Conservation (phyloP, 2,888 invertebrate species). For the Eupithecia subumbrata region DNA sequence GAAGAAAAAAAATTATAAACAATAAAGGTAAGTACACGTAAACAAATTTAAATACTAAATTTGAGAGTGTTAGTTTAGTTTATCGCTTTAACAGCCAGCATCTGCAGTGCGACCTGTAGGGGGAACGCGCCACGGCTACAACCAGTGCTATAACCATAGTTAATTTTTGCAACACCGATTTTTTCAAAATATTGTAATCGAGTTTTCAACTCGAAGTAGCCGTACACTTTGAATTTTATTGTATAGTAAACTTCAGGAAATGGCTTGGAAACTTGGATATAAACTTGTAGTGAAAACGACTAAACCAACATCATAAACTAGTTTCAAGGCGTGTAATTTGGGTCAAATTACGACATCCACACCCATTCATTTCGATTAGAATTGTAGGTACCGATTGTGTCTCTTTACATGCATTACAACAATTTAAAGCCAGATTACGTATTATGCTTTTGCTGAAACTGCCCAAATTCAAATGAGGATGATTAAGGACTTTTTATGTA, state of each 20-base stretch:
- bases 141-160: no score
- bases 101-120: no score
- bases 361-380: neutral
- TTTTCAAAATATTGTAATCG: neutral
- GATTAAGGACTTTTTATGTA: neutral
- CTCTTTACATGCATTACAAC: neutral
- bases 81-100: no score
- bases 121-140: no score
- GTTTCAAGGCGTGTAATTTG: constrained; percentile 20
- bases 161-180: neutral
- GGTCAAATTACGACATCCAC: constrained; percentile 18
- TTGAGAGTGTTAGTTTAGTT: no score
- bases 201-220: constrained; percentile 1
- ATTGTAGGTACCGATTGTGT: neutral
- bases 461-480: neutral
- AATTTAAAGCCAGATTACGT: neutral
- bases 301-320: constrained; percentile 21
- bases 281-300: constrained; percentile 13
- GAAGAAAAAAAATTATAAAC: no score
- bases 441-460: neutral
- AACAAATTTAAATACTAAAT: no score
- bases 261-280: constrained; percentile 22
- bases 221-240: constrained; percentile 15
- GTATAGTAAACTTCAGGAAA: constrained; percentile 32
- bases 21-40: no score